Evolutionary conservation across 2,888 invertebrate species (phyloP).

Genomic region (Cremastinae sp.): DNA sequence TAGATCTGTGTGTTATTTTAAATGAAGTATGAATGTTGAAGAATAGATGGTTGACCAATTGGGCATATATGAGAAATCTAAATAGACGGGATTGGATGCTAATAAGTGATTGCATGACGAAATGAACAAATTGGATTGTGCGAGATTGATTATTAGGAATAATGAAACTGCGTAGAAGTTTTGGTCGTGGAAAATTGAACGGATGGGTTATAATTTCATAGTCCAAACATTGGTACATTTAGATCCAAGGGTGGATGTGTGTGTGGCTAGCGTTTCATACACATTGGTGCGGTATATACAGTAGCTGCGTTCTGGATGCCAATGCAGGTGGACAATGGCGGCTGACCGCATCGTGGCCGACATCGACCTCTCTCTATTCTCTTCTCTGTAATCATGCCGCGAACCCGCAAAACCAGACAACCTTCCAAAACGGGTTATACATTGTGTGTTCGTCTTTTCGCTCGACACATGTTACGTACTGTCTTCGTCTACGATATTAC

Average conservation of each 20-base stretch:
- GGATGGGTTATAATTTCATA: slow-evolving; percentile 5
- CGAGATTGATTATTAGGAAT: slow-evolving; percentile 20
- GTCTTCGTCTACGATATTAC: slow-evolving; percentile 8
- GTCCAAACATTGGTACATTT: slow-evolving; percentile 23
- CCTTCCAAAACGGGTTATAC: slow-evolving; percentile 70
- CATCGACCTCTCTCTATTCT: slow-evolving; percentile 25
- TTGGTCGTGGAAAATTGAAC: neutral
- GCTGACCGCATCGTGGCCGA: slow-evolving; percentile 48
- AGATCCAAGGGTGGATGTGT: slow-evolving; percentile 31
- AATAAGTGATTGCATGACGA: too few species aligned
- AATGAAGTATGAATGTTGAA: too few species aligned
- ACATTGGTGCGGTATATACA: slow-evolving; percentile 37
- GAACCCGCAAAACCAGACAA: slow-evolving; percentile 64
- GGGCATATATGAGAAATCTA: too few species aligned
- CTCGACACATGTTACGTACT: slow-evolving; percentile 29
- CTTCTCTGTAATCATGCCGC: slow-evolving; percentile 63
- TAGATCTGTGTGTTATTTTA: too few species aligned
- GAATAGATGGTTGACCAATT: too few species aligned
- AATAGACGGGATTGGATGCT: too few species aligned
- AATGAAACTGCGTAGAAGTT: slow-evolving; percentile 15
- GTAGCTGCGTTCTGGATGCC: slow-evolving; percentile 43
- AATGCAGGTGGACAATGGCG: slow-evolving; percentile 54
- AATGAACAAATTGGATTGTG: slow-evolving; percentile 4
- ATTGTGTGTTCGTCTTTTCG: slow-evolving; percentile 29
- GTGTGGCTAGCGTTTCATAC: slow-evolving; percentile 18